A percentile compares a stretch with the other conserved stretches of the same genome.
phyloP scores from a whole-genome alignment of 2,888 invertebrate species.

The Coelopa pilipes region DNA sequence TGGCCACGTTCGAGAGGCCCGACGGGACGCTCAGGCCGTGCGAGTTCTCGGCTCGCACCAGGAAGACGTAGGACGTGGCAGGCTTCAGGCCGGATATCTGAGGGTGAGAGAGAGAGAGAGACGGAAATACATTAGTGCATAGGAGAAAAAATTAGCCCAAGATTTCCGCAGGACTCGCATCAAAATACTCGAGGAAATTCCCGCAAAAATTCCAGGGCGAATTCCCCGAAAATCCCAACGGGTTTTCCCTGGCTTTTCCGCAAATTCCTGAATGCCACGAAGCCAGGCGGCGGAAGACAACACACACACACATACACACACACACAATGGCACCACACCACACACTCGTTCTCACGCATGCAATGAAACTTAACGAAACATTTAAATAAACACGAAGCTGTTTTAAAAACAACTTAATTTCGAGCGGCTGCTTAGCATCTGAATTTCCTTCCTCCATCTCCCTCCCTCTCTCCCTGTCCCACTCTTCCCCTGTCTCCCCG shows the following conservation, averaged over 20 bases:
- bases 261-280: too few species aligned
- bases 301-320: not conserved
- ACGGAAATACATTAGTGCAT: not conserved
- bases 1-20: slow-evolving; percentile 76
- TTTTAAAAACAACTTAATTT: slow-evolving; percentile 27
- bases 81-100: slow-evolving; percentile 77
- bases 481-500: not conserved
- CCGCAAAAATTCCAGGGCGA: too few species aligned
- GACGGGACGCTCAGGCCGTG: slow-evolving; percentile 87
- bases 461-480: too few species aligned
- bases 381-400: slow-evolving; percentile 4
- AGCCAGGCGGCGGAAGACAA: not conserved
- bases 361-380: not conserved
- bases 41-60: slow-evolving; percentile 86
- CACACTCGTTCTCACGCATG: not conserved
- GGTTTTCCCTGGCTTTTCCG: too few species aligned
- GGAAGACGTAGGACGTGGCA: slow-evolving; percentile 85
- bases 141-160: not conserved
- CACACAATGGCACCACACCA: too few species aligned
- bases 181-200: too few species aligned
- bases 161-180: too few species aligned
- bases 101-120: slow-evolving; percentile 38
- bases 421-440: slow-evolving; percentile 4
- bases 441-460: too few species aligned
- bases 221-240: too few species aligned